Evolutionary conservation across 1,140 invertebrate species (phyloP), one percentile per base, ranked within the genome.

Genomic region (Drosophila truncata): DNA sequence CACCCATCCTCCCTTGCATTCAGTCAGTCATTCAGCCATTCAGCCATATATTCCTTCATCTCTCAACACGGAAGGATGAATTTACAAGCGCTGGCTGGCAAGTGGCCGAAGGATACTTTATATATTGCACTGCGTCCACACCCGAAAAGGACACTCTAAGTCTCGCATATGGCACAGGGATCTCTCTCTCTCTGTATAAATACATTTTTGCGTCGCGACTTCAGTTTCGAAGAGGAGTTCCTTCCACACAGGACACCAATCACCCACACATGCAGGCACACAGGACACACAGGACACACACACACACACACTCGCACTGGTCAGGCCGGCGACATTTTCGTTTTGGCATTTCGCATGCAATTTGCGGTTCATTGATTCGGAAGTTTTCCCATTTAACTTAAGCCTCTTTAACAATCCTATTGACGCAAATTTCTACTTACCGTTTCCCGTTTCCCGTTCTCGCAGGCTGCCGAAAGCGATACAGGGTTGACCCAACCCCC

Each of bases 361-460:
- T 92, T 88, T 88, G 82, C 86, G 82, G 91, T 91, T 91, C 91
- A 92, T 91, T 92, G 91, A 92, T 76, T 91, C 76, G 91, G 86
- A 92, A 92, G 91, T 92, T 92, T 92, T 92, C 82, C 91, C 91
- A 92, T 92, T 92, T 92, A 92, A 92, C 86, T 91, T 92, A 92
- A 92, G 91, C 91, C 91, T 92, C 91, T 92, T 92, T 92, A 92
- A 92, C 91, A 91, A 91, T 90, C 87, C 86, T 90, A 86, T 90
- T 91, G 86, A 91, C 82, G 78, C 86, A 90, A 90, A 90, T 90
- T 90, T 90, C 85, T 82, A 90, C 85, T 90, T 90, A 90, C 86
- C 78, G 67, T 39, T 73, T 64, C 46, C 66, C 23, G 33, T 23
- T 14, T n/a, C 33, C 64, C n/a, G n/a, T n/a, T n/a, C n/a, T 54